Conservation (phyloP, 2,113 vertebrate genomes). For the Aramus guarauna region DNA sequence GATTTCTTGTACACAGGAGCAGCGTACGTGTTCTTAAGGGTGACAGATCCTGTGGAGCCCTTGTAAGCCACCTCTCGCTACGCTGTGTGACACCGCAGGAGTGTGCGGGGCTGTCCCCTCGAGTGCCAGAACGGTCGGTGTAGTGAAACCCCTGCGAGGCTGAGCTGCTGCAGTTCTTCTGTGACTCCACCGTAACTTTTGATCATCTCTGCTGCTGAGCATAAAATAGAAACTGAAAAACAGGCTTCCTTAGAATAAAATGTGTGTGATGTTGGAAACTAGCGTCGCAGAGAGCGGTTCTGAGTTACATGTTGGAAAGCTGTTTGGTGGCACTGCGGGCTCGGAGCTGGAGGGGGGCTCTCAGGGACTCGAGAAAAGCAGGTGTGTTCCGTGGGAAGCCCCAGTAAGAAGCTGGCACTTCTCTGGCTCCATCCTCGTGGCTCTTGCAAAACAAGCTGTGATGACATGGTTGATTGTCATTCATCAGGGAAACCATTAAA, state of each 20-base stretch:
- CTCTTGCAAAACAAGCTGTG: neutral
- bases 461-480: neutral
- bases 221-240: neutral
- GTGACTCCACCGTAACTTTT: neutral
- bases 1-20: neutral
- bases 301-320: fast-evolving
- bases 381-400: neutral
- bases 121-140: neutral
- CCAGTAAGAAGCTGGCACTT: no score
- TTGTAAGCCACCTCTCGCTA: neutral
- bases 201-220: neutral
- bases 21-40: fast-evolving
- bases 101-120: neutral
- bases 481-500: neutral
- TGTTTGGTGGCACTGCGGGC: neutral
- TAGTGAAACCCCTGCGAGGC: neutral
- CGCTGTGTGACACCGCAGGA: neutral
- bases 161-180: neutral
- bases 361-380: neutral
- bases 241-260: neutral
- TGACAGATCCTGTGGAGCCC: neutral
- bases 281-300: neutral
- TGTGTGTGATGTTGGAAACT: neutral
- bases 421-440: fast-evolving
- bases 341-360: neutral